phyloP scores from a whole-genome alignment of 2,797 vertebrate genomes.

The Microctenopoma lineatum region DNA sequence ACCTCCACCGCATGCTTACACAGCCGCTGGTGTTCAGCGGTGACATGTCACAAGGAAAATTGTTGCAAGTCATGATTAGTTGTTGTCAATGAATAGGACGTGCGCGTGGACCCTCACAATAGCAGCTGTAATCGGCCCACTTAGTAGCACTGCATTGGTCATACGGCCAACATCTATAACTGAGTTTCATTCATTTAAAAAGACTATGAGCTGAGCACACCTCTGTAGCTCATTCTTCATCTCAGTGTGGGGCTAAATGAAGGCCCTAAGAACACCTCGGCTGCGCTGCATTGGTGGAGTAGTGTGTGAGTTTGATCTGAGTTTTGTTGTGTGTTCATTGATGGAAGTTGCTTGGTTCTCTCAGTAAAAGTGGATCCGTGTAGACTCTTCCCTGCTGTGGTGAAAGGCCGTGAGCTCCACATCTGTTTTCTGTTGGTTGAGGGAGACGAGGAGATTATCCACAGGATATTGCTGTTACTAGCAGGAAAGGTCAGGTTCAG shows the following conservation, averaged over 20 bases:
- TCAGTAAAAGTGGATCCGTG: neutral
- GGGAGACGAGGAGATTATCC: slow-evolving; percentile 81
- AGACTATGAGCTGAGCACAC: too few relatives aligned
- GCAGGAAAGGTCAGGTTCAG: slow-evolving; percentile 74
- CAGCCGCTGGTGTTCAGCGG: slow-evolving; percentile 37
- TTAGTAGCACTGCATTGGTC: too few relatives aligned
- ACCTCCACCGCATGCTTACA: slow-evolving; percentile 17
- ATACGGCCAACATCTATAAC: too few relatives aligned
- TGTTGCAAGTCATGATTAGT: neutral
- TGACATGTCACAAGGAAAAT: slow-evolving; percentile 22
- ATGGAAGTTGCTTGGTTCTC: slow-evolving; percentile 7
- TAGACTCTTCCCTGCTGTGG: slow-evolving; percentile 44
- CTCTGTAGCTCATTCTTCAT: too few relatives aligned
- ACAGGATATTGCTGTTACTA: slow-evolving; percentile 86
- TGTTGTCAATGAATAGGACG: neutral
- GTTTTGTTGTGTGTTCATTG: neutral
- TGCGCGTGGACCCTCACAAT: too few relatives aligned
- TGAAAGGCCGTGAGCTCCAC: slow-evolving; percentile 72
- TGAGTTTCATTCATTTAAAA: too few relatives aligned
- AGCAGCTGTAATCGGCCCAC: too few relatives aligned
- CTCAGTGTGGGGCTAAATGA: too few relatives aligned
- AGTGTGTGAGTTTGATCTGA: neutral
- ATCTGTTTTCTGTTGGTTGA: slow-evolving; percentile 84
- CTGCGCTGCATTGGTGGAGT: too few relatives aligned
- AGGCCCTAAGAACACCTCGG: too few relatives aligned